Evolutionary conservation across 2,113 vertebrate species (phyloP), one percentile per base, ranked within the genome.

Genomic region (Narcine bancroftii): DNA sequence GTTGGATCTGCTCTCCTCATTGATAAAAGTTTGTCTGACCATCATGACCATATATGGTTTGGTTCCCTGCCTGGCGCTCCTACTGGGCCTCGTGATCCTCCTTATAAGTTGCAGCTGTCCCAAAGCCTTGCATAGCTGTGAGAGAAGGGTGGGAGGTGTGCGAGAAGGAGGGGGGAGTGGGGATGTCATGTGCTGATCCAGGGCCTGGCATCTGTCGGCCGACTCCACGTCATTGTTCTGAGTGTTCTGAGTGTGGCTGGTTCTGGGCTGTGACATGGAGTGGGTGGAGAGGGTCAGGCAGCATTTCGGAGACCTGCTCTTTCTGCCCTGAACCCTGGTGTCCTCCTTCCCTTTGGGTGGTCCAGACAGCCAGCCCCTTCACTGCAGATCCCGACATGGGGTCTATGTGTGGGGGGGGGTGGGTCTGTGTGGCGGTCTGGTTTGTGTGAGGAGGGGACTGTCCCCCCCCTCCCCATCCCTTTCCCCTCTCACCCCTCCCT

Each of bases 31-130:
- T 96, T 95, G 96, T 97, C 97, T 98, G 95, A 97, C 97, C 98
- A 98, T 96, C 96, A 95, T 98, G 97, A 94, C 98, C 98, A 97
- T 99, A 99, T 99, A 99, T 98, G 98, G 98, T 97, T 95, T 96
- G 96, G 96, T 98, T 98, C 98, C 97, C 97, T 97, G 97, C 96
- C 96, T 95, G 95, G 95, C 94, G 94, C 94, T 95, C 95, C 94
- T 96, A 97, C 96, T 96, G 97, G 95, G 96, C 97, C 97, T 97
- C 95, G 97, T 97, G 95, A 94, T 97, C 98, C 98, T 98, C 97
- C 97, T 97, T 97, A 97, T 98, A 97, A 97, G 97, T 96, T 97
- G 97, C 97, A 98, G 97, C 97, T 97, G 97, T 98, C 97, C 95
- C 96, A 95, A 96, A 96, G 96, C 96, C 96, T 26, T 47, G 95